These are phyloP conservation scores for Myrmophylax atrothorax DNA, from an alignment of 2,113 vertebrate species.

Conservation along the genomic window DNA sequence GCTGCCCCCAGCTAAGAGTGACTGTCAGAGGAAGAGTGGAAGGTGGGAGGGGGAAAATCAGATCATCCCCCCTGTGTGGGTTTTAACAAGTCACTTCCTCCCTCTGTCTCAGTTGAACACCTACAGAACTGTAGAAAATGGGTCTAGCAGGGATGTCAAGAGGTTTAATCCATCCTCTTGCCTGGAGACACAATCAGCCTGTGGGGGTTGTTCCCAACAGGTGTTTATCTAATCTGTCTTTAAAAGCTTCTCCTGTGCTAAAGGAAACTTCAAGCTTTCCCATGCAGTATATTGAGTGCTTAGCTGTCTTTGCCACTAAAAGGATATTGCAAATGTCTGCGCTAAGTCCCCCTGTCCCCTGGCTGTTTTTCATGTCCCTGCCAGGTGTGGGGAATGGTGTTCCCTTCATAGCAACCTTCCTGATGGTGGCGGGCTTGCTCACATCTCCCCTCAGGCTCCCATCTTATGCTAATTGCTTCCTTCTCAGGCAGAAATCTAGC, in stretches of 20 bases:
- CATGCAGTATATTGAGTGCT: neutral
- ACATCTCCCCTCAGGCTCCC: neutral
- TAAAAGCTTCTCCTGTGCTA: neutral
- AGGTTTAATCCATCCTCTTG: slow-evolving; percentile 3
- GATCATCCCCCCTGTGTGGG: neutral
- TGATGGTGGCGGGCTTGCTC: neutral
- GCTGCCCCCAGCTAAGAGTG: neutral
- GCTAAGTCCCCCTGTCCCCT: neutral
- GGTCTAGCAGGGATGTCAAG: neutral
- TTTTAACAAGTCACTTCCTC: neutral
- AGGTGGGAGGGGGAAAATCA: neutral
- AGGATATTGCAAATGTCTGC: neutral
- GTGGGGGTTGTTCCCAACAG: neutral
- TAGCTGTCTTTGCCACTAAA: neutral
- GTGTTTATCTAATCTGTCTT: neutral
- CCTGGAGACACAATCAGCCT: neutral
- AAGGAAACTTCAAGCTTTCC: neutral
- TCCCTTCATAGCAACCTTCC: neutral
- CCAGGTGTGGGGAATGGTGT: neutral
- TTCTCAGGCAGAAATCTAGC: neutral
- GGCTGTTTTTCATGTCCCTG: neutral
- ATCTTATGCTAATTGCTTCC: neutral
- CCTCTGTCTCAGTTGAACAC: neutral
- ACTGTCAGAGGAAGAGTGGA: neutral
- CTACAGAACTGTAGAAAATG: neutral